Conservation (phyloP, 2,888 invertebrate genomes). For the Phengaris arion region DNA sequence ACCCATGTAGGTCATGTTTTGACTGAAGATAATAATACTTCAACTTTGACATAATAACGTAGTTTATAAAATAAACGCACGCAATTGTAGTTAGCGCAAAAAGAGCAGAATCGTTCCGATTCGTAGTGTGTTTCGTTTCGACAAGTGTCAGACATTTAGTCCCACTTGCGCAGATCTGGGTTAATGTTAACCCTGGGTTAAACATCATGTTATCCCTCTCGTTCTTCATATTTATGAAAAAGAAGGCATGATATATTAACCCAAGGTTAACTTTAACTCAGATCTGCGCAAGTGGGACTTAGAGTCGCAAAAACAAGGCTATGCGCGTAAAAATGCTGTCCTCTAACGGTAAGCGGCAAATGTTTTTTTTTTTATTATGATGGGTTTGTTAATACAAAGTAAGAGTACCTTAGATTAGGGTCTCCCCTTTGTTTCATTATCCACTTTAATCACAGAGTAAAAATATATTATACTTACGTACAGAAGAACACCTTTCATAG, state of each 20-base stretch:
- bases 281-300: no score
- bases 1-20: constrained; percentile 39
- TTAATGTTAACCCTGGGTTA: no score
- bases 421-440: not conserved
- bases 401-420: not conserved
- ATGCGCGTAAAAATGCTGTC: not conserved
- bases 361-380: not conserved
- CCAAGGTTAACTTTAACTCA: no score
- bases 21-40: constrained; percentile 37
- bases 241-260: no score
- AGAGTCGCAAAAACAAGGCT: not conserved
- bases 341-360: not conserved
- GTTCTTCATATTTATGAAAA: no score
- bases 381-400: not conserved
- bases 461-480: no score
- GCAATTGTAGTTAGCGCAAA: not conserved
- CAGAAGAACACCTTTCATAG: no score
- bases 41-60: constrained; percentile 37
- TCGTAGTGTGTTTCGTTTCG: not conserved
- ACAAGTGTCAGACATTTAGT: not conserved
- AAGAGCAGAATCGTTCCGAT: no score
- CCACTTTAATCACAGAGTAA: not conserved
- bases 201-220: no score
- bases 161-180: no score
- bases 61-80: not conserved